Base-by-base conservation (phyloP, 2,888 invertebrate species). In the Thymelicus lineola region DNA sequence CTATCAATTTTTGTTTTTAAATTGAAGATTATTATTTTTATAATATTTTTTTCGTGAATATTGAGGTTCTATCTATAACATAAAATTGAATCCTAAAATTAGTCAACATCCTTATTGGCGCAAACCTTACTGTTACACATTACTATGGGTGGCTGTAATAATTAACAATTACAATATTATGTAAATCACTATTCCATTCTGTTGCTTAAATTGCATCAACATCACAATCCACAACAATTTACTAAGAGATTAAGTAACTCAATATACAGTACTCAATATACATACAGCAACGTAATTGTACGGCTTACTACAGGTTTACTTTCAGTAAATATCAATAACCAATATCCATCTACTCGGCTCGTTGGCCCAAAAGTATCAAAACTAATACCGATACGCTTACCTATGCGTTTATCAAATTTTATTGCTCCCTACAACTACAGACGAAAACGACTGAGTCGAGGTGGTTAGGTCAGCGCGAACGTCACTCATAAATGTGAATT, bases 331-430 rank as follows among this genome's bases (percentile, higher is more conserved):
- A 58, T 46, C 59, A 50, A 50, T 59, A 67, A 10, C 53, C 59
- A 42, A 61, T 60, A 60, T 50, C 53, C 20, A 61, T 68, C 15
- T 17, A 46, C 48, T 46, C 68, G 57, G 38, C 48, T 63, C 68
- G 57, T 68, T 68, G 57, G 62, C 68, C 68, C 57, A 62, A 68
- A 57, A 68, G 57, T 61, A 46, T 55, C 53, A 28, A 45, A 67
- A 67, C 60, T 42, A 35, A 67, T 61, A 67, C 45, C 53, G 28
- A 53, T 57, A n/a, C 14, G 60, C 53, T 46, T 62, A 57, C 36
- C 53, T 71, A 74, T 68, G 71, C 59, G 71, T 69, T 73, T 73
- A 74, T 74, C 58, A 74, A 72, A 73, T 75, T 76, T 75, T 76
- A 74, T 75, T 61, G 63, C 67, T 70, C 70, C 68, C 68, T 71